Evolutionary conservation across 2,797 vertebrate genomes (phyloP), one percentile per base, ranked within the genome.

Genomic region (Schizopygopsis malacanthus): DNA sequence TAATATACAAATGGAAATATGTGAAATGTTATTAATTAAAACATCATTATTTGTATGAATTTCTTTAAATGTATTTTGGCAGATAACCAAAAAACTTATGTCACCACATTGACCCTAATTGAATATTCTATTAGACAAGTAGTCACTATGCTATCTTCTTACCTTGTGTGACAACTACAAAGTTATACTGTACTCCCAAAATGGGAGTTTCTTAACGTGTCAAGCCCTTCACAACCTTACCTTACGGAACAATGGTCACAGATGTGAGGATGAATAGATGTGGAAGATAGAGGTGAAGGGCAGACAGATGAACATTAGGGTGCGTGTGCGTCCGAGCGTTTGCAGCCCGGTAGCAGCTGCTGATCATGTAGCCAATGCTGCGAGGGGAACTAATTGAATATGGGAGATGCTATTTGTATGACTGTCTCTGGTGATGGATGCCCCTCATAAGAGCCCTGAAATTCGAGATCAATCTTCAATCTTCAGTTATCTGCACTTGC

Each of bases 401-500:
- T 86, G 67, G 73, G 83, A 85, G 78, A 87, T 90, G 93, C 92
- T 94, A 93, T 95, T 95, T 94, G 92, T 94, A 85, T 84, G 41
- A 83, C 80, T 93, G 92, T 94, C 93, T 93, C 54, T 88, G 50
- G 89, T 95, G 95, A 95, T 95, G 94, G 94, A 95, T 96, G 92
- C 90, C 89, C 92, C 93, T 96, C 95, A 96, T 95, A 96, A 95
- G 93, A 93, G 92, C 87, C 90, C 90, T 89, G 92, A 92, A 92
- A 92, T 95, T 92, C 93, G 84, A 89, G 88, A 93, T 94, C 94
- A 95, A 91, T 93, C 92, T 92, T 95, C 94, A 95, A 91, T 90
- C 91, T 90, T 91, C 89, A 91, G 90, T 91, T 88, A 87, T 87
- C 86, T 87, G 90, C 91, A 89, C 88, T 90, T 89, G 89, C 91